Percentiles rank a stretch among this genome's conserved stretches.
These are phyloP conservation scores for Lycaon pictus DNA, from an alignment of 2,113 vertebrate species.

Conservation along the genomic window DNA sequence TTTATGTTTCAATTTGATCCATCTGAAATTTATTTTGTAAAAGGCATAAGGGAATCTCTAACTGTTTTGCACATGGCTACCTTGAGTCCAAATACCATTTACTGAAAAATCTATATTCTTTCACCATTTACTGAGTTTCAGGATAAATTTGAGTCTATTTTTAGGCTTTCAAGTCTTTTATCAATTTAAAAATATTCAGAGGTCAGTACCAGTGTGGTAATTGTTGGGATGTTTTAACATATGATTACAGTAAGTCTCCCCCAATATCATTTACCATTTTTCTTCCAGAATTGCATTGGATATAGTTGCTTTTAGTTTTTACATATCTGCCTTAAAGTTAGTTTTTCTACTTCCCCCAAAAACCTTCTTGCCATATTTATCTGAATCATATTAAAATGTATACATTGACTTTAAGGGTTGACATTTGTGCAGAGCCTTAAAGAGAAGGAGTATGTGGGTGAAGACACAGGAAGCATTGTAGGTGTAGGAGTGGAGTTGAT, in stretches of 20 bases:
- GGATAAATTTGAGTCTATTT: neutral
- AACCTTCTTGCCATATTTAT: neutral
- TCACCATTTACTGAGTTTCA: neutral
- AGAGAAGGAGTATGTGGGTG: neutral
- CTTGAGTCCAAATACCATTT: neutral
- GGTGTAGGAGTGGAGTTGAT: neutral
- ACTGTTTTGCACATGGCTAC: neutral
- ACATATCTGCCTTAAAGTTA: neutral
- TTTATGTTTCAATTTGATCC: neutral
- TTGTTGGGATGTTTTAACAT: neutral
- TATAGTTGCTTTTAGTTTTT: neutral
- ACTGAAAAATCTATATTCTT: neutral
- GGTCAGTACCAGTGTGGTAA: neutral
- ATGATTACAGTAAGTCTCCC: neutral
- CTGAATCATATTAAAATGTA: neutral
- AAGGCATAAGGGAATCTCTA: neutral
- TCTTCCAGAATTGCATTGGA: neutral
- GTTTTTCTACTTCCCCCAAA: neutral
- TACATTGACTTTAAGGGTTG: neutral
- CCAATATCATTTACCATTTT: neutral
- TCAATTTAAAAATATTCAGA: neutral
- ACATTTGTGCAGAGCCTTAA: neutral
- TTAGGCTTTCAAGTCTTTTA: neutral
- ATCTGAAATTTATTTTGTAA: slow-evolving; percentile 6
- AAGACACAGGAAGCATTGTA: neutral